phyloP scores from a whole-genome alignment of 2,888 invertebrate genomes.

The Torymus texanus region DNA sequence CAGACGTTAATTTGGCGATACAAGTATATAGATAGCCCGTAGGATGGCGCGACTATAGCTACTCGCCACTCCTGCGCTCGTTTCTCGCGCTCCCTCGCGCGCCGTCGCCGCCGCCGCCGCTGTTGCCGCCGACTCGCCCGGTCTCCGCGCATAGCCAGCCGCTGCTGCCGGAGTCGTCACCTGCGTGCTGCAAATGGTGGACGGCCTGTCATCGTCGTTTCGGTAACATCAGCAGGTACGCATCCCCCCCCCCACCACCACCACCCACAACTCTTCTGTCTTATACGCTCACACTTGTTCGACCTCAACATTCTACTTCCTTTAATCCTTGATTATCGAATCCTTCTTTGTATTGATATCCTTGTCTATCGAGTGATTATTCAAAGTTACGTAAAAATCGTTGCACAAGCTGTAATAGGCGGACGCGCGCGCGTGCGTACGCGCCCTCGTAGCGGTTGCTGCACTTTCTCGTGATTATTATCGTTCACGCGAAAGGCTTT shows the following conservation, averaged over 20 bases:
- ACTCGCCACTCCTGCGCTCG: constrained; percentile 36
- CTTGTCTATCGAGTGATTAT: no score
- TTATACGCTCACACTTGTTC: background rate
- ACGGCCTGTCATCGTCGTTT: constrained; percentile 70
- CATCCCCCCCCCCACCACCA: constrained; percentile 30
- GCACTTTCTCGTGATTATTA: no score
- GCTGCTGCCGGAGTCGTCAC: constrained; percentile 59
- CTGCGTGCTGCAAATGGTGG: constrained; percentile 72
- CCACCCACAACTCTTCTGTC: no score
- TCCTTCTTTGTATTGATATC: no score
- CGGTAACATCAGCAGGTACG: constrained; percentile 72
- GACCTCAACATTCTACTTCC: background rate
- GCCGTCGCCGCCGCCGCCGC: no score
- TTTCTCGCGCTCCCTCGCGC: background rate
- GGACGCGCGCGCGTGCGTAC: background rate
- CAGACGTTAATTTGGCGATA: no score
- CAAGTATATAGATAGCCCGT: background rate
- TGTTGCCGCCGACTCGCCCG: background rate
- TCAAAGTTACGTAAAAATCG: constrained; percentile 17
- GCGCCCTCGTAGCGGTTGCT: no score
- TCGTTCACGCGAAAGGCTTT: no score
- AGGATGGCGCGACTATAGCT: constrained; percentile 31
- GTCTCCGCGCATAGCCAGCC: constrained; percentile 20
- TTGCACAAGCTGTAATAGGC: constrained; percentile 13
- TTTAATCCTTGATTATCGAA: background rate